phyloP scores from a whole-genome alignment of 2,797 vertebrate species.

The Spheniscus humboldti region DNA sequence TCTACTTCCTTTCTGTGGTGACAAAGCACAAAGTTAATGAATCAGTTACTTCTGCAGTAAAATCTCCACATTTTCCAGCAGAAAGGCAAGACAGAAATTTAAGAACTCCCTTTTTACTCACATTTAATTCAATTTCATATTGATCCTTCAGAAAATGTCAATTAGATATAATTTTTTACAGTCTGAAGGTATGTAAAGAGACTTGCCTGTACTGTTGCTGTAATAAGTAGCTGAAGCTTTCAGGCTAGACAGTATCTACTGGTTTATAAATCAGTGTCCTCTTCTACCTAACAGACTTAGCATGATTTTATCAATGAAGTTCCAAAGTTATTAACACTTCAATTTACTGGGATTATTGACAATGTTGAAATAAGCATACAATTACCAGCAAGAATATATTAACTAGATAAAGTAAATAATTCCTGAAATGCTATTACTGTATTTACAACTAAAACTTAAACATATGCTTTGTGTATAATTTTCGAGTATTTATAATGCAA shows the following conservation, averaged over 20 bases:
- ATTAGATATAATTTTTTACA: not conserved
- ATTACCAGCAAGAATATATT: not conserved
- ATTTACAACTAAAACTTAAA: not conserved
- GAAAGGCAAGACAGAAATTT: not conserved
- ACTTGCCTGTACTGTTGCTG: not conserved
- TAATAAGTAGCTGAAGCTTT: not conserved
- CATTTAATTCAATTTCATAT: not conserved
- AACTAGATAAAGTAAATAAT: not conserved
- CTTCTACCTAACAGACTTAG: not conserved
- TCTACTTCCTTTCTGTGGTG: not conserved
- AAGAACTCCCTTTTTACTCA: not conserved
- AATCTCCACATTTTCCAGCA: not conserved
- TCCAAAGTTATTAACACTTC: not conserved
- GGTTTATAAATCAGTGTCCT: not conserved
- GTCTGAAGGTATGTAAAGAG: not conserved
- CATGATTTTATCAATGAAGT: not conserved
- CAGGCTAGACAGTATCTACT: not conserved
- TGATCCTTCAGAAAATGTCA: not conserved
- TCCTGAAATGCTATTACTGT: not conserved
- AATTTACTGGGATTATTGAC: not conserved
- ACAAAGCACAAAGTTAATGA: not conserved
- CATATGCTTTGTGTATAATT: not conserved
- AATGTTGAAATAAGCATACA: not conserved
- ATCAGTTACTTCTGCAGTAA: not conserved
- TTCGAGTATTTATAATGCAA: not conserved